Conservation (phyloP, 2,888 invertebrate genomes). For the Zonitis immaculata region DNA sequence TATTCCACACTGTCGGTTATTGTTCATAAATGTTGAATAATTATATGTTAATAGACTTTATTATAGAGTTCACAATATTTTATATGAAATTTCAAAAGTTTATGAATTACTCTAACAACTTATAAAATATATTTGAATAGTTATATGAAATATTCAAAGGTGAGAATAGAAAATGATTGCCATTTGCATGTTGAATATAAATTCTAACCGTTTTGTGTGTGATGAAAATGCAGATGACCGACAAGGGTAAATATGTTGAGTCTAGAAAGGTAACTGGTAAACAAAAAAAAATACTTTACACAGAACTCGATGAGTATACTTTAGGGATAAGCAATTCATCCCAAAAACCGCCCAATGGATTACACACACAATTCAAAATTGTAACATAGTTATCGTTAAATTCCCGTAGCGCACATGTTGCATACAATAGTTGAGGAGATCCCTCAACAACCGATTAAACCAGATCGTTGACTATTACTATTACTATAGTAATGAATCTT, state of each 20-base stretch:
- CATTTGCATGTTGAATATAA: constrained; percentile 19
- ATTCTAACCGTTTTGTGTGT: too few relatives aligned
- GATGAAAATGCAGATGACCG: not conserved
- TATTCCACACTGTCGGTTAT: too few relatives aligned
- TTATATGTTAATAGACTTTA: too few relatives aligned
- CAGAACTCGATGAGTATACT: too few relatives aligned
- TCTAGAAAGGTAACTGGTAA: too few relatives aligned
- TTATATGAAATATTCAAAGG: constrained; percentile 10
- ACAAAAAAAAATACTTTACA: too few relatives aligned
- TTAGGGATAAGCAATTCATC: not conserved
- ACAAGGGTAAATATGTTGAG: not conserved
- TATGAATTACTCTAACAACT: too few relatives aligned
- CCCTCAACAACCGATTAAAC: constrained; percentile 20
- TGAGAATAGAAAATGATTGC: constrained; percentile 16
- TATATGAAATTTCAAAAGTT: too few relatives aligned
- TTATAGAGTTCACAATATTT: too few relatives aligned
- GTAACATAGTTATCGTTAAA: too few relatives aligned
- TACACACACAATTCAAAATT: too few relatives aligned
- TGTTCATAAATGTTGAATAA: too few relatives aligned
- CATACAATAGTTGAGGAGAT: constrained; percentile 23
- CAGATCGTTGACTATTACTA: constrained; percentile 16
- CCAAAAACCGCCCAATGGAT: not conserved
- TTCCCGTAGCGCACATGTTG: constrained; percentile 32
- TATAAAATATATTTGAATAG: not conserved
- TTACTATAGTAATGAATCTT: constrained; percentile 10